Base-by-base conservation (phyloP, 2,888 invertebrate genomes). In the Chloromyia formosa region DNA sequence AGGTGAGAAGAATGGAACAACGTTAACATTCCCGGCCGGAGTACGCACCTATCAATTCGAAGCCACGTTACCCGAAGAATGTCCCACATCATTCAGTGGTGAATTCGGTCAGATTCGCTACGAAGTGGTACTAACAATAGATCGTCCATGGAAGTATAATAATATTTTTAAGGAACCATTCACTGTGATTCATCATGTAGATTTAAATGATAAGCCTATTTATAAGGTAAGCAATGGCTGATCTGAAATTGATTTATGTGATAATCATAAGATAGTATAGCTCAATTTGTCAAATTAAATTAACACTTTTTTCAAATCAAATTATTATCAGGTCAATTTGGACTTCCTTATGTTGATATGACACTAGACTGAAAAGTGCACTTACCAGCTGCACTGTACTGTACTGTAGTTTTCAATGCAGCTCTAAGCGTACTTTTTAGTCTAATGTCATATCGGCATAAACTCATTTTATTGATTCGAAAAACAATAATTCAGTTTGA, bases 71-170 rank as follows among this genome's bases (percentile, higher is more conserved):
- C 84, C 85, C 4, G 81, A 83, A 1, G 84, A 91, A 77, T 86
- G 94, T 71, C 94, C 94, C 12, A 93, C 93, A 0, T 93, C 93
- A 0, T 94, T 94, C 82, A 92, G 91, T 81, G 92, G 92, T 1
- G 87, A 90, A 80, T 87, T 87, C 85, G 94, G 95, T 0, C 89
- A 90, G 82, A 88, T 96, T 22, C 88, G 93, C 42, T 96, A 95
- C 81, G 91, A 90, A 12, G 89, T 94, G 7, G 92, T 92, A 82
- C 90, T 92, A 12, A 91, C 89, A 0, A 86, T 96, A 23, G 95
- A 95, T 83, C 88, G 94, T 12, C 94, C 95, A 2, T 94, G 94
- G 91, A 93, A 93, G 79, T 93, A 93, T 84, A 94, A 95, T 84
- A 92, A 93, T 79, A 92, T 91, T 76, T 90, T 90, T 16, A 93